Conservation (phyloP, 2,797 vertebrate genomes). For the Gambusia yucatana region DNA sequence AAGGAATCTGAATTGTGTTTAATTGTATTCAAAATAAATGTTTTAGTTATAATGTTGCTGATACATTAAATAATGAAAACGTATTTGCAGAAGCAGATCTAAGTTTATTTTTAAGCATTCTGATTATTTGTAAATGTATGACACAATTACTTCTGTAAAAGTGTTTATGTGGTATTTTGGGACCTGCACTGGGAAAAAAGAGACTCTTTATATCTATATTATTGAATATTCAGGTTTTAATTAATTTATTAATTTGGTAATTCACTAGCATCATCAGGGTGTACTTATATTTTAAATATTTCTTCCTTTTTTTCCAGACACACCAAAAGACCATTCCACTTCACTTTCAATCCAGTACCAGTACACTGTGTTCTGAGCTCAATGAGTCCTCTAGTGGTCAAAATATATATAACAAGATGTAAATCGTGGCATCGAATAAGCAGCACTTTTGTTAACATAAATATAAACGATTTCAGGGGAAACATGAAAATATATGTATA, state of each 20-base stretch:
- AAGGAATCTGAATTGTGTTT: not conserved
- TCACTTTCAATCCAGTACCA: not conserved
- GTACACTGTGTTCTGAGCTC: constrained; percentile 36
- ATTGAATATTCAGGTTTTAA: not conserved
- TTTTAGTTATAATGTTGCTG: not conserved
- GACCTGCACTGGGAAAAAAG: not conserved
- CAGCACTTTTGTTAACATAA: not conserved
- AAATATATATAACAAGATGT: constrained; percentile 32
- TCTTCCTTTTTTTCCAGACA: not conserved
- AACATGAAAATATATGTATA: constrained; percentile 14
- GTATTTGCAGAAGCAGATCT: not conserved
- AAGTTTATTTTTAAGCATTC: not conserved
- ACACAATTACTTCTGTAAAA: not conserved
- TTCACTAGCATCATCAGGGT: not conserved
- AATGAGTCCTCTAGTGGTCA: constrained; percentile 73
- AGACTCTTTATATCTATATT: not conserved
- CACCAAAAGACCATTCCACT: not conserved
- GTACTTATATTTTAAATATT: not conserved
- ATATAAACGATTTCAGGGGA: not conserved
- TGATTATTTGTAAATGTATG: not conserved
- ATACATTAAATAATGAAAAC: not conserved
- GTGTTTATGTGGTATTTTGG: not conserved
- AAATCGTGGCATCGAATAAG: not conserved
- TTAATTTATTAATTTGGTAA: not conserved
- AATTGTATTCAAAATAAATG: not conserved